phyloP scores from a whole-genome alignment of 1,140 invertebrate genomes.

The Drosophila oshimai region DNA sequence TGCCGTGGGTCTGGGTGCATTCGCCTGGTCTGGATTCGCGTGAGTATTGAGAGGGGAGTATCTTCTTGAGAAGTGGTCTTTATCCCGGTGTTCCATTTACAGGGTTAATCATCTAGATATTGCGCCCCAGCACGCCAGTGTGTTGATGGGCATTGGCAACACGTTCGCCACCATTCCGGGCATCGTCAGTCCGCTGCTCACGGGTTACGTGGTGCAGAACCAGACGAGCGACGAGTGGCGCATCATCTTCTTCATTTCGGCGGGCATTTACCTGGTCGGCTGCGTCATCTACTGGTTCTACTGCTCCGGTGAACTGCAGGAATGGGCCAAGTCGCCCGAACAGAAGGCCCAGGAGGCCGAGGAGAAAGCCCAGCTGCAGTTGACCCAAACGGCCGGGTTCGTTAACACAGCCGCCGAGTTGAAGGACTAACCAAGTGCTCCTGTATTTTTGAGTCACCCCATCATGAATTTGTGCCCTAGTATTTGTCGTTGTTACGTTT shows the following conservation, averaged over 20 bases:
- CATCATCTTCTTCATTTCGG: constrained; percentile 92
- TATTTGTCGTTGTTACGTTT: constrained; percentile 54
- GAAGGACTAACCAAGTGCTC: constrained; percentile 48
- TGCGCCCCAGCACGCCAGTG: constrained; percentile 91
- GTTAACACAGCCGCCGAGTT: constrained; percentile 63
- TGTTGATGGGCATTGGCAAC: constrained; percentile 94
- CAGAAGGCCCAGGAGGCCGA: constrained; percentile 62
- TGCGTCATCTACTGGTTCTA: constrained; percentile 91
- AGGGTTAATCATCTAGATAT: constrained; percentile 95
- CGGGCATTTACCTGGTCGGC: constrained; percentile 90
- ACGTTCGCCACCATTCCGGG: constrained; percentile 94
- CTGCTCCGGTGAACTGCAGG: constrained; percentile 90
- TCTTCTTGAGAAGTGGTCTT: not conserved
- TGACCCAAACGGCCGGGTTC: constrained; percentile 54
- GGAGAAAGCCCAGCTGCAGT: constrained; percentile 55
- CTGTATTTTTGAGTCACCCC: constrained; percentile 43
- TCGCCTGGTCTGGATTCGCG: constrained; percentile 94
- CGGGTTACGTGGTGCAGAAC: constrained; percentile 89
- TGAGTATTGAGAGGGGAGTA: constrained; percentile 72
- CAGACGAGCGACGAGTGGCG: constrained; percentile 91
- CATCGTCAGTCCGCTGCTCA: constrained; percentile 91
- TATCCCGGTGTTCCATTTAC: constrained; percentile 18
- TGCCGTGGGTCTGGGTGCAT: constrained; percentile 93
- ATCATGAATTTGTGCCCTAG: constrained; percentile 44
- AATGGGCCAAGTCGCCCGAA: constrained; percentile 86